Evolutionary conservation across 2,888 invertebrate genomes (phyloP).

Genomic region (Dexiosoma caninum): DNA sequence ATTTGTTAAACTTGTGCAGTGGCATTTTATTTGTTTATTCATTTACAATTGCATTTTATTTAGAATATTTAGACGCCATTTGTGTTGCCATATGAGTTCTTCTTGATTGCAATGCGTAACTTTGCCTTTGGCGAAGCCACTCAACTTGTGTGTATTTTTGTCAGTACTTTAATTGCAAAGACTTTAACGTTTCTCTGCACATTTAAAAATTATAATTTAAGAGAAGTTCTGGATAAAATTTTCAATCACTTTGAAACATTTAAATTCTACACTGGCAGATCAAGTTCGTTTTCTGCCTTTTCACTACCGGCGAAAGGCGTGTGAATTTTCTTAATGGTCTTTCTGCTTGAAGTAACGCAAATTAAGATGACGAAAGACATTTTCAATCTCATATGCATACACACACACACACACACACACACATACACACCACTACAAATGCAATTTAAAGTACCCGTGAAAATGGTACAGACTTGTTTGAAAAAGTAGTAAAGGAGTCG

Average conservation of each 20-base stretch:
- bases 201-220: neutral
- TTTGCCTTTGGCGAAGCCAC: too few relatives aligned
- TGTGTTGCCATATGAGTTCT: too few relatives aligned
- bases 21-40: too few relatives aligned
- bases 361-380: slow-evolving; percentile 50
- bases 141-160: neutral
- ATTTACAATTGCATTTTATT: too few relatives aligned
- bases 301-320: neutral
- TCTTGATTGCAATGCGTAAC: too few relatives aligned
- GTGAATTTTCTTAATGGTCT: neutral
- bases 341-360: slow-evolving; percentile 50
- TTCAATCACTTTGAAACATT: neutral
- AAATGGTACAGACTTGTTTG: neutral
- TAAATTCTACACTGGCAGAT: neutral
- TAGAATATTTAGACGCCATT: too few relatives aligned
- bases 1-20: too few relatives aligned
- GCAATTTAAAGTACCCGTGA: neutral
- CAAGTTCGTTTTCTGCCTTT: neutral
- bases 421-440: neutral
- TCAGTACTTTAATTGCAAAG: neutral
- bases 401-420: neutral
- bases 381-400: neutral
- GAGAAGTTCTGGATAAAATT: slow-evolving; percentile 16
- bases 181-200: neutral
- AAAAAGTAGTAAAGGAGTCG: neutral